Conservation (phyloP, 2,888 invertebrate genomes). For the Erpobdella octoculata region DNA sequence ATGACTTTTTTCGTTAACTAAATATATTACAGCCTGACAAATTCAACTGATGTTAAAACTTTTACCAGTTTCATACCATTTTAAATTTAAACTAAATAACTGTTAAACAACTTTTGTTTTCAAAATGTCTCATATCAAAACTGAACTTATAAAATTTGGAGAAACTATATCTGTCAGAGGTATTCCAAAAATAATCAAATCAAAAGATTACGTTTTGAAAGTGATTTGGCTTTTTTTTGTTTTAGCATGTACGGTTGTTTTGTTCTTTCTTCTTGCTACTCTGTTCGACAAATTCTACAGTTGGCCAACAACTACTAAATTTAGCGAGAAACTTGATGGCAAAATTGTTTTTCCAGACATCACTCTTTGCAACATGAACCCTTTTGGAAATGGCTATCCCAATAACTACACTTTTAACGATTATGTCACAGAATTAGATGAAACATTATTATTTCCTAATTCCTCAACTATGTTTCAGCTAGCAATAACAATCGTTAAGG, state of each 20-base stretch:
- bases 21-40: too few relatives aligned
- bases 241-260: neutral
- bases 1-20: too few relatives aligned
- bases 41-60: too few relatives aligned
- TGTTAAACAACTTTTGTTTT: too few relatives aligned
- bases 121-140: slow-evolving; percentile 14
- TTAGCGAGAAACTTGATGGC: neutral
- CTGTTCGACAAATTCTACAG: slow-evolving; percentile 1
- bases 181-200: slow-evolving; percentile 15
- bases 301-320: slow-evolving; percentile 12
- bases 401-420: too few relatives aligned
- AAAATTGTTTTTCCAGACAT: slow-evolving; percentile 12
- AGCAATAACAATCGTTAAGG: too few relatives aligned
- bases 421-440: too few relatives aligned
- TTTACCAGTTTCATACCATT: too few relatives aligned
- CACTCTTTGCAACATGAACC: slow-evolving; percentile 10
- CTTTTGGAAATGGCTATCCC: neutral
- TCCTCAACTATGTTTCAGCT: too few relatives aligned
- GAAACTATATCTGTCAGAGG: slow-evolving; percentile 24
- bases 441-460: too few relatives aligned
- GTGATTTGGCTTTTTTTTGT: slow-evolving; percentile 12
- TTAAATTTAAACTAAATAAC: too few relatives aligned
- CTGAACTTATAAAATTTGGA: slow-evolving; percentile 20
- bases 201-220: slow-evolving; percentile 9
- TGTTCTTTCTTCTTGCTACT: neutral